Evolutionary conservation across 2,888 invertebrate species (phyloP).

Genomic region (Scaptomyza flava): DNA sequence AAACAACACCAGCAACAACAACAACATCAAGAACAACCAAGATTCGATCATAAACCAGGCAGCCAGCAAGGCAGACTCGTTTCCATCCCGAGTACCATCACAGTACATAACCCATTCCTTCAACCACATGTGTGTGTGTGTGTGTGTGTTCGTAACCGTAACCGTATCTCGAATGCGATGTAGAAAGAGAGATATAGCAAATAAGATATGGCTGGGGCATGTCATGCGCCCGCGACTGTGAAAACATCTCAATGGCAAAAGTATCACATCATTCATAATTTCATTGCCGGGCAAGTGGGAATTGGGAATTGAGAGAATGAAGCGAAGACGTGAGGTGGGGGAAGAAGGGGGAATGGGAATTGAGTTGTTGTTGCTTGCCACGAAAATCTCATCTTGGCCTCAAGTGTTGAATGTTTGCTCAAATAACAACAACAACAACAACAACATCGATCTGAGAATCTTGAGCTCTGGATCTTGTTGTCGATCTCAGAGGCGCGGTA

Average conservation of each 20-base stretch:
- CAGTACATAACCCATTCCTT: slow-evolving; percentile 5
- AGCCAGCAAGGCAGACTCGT: slow-evolving; percentile 38
- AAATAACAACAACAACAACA: slow-evolving; percentile 73
- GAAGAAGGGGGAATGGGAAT: slow-evolving; percentile 57
- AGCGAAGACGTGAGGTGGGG: neutral
- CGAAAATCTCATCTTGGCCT: slow-evolving; percentile 75
- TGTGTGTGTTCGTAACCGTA: slow-evolving; percentile 16
- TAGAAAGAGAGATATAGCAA: slow-evolving; percentile 76
- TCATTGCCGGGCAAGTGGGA: slow-evolving; percentile 67
- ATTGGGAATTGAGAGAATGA: slow-evolving; percentile 29
- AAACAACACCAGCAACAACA: slow-evolving; percentile 21
- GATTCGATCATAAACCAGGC: slow-evolving; percentile 51
- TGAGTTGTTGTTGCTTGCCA: slow-evolving; percentile 78
- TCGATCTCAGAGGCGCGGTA: slow-evolving; percentile 72
- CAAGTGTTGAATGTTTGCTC: slow-evolving; percentile 80
- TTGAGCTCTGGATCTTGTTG: slow-evolving; percentile 57
- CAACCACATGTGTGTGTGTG: neutral
- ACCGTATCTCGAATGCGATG: slow-evolving; percentile 67
- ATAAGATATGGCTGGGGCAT: slow-evolving; percentile 76
- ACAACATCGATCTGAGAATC: slow-evolving; percentile 53
- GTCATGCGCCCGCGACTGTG: slow-evolving; percentile 79
- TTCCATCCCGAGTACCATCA: slow-evolving; percentile 40
- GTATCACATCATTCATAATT: slow-evolving; percentile 82
- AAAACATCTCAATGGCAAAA: slow-evolving; percentile 80
- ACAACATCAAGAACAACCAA: slow-evolving; percentile 29